phyloP scores from a whole-genome alignment of 2,888 invertebrate species.

The Blastobasis lacticolella region DNA sequence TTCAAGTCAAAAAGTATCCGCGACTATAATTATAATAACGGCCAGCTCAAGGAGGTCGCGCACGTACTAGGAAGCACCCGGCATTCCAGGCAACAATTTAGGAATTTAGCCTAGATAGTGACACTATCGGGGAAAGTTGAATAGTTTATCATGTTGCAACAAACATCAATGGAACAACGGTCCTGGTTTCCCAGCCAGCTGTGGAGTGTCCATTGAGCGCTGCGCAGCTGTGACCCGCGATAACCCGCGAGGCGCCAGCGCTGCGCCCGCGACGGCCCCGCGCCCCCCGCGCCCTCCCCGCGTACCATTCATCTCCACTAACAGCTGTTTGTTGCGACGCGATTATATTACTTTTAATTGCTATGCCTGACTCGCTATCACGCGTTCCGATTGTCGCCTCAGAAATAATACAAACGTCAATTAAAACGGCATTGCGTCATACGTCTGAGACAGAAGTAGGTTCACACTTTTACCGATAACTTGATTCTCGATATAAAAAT shows the following conservation, averaged over 20 bases:
- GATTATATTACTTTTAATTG: slow-evolving; percentile 39
- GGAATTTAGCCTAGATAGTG: no score
- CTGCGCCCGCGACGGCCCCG: slow-evolving; percentile 16
- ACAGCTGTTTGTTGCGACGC: slow-evolving; percentile 47
- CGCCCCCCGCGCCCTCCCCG: slow-evolving; percentile 17
- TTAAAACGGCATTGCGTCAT: slow-evolving; percentile 16
- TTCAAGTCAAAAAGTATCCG: no score
- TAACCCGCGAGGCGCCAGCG: slow-evolving; percentile 63
- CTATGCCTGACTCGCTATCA: slow-evolving; percentile 13
- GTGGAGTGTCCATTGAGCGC: slow-evolving; percentile 19
- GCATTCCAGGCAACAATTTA: no score
- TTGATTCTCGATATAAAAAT: no score
- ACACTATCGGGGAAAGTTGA: not conserved
- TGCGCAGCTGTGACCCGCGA: slow-evolving; percentile 50
- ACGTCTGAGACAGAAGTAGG: not conserved
- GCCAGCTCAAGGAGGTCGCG: no score
- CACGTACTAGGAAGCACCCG: no score
- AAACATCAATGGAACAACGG: slow-evolving; percentile 12
- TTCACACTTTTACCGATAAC: no score
- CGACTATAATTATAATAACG: no score
- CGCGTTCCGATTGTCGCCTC: slow-evolving; percentile 8
- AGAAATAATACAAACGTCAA: slow-evolving; percentile 2
- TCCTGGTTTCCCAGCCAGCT: slow-evolving; percentile 6
- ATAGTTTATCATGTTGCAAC: not conserved
- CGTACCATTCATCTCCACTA: slow-evolving; percentile 45